These are phyloP conservation scores for Lonchura striata DNA, from an alignment of 2,113 vertebrate genomes.

Conservation along the genomic window DNA sequence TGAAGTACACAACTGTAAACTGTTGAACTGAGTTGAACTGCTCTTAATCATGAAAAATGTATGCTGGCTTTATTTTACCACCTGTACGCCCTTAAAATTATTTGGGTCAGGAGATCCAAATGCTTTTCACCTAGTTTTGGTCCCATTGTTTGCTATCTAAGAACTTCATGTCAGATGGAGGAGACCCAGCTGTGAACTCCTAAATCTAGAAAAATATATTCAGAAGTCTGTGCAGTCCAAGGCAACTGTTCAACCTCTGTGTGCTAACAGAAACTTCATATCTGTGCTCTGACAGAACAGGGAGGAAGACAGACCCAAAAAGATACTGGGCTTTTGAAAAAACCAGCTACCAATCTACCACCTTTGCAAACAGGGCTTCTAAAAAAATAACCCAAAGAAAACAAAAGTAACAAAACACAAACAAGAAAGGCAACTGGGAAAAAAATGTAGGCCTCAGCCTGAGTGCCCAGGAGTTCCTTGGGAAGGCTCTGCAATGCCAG, in stretches of 20 bases:
- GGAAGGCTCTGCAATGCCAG: neutral
- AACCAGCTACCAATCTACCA: neutral
- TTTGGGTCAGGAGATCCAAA: neutral
- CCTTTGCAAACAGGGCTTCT: neutral
- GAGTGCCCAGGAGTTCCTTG: neutral
- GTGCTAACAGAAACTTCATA: neutral
- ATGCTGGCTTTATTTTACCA: neutral
- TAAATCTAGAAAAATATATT: slow-evolving; percentile 9
- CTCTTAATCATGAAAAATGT: slow-evolving; percentile 53
- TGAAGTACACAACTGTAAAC: slow-evolving; percentile 17
- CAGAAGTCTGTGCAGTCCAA: neutral
- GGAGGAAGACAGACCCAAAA: neutral
- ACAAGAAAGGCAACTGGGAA: neutral
- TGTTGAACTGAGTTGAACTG: slow-evolving; percentile 24
- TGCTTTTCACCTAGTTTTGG: neutral
- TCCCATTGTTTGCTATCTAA: neutral
- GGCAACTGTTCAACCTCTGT: neutral
- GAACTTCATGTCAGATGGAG: neutral
- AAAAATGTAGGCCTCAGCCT: neutral
- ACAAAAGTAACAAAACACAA: neutral
- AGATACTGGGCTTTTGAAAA: neutral
- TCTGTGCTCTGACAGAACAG: neutral
- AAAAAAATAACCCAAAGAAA: neutral
- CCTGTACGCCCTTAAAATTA: neutral
- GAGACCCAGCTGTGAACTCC: slow-evolving; percentile 1